Evolutionary conservation across 1,140 invertebrate genomes (phyloP), one percentile per base, ranked within the genome.

Genomic region (Druon quercuslanigerum): DNA sequence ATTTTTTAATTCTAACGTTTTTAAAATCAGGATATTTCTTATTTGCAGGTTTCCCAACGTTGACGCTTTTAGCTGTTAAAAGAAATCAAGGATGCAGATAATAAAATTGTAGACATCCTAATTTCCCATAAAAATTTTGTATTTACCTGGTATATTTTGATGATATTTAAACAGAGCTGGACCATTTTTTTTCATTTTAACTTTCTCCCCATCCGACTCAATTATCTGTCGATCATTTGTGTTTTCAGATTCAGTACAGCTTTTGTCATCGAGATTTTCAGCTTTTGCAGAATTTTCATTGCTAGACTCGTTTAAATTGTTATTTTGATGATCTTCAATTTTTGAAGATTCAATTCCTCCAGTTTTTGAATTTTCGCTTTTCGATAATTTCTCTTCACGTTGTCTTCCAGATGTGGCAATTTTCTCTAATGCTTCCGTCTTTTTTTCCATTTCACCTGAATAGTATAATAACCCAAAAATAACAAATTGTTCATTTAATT

Each of bases 81-180:
- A 46, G 9, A 7, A 46, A 9, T 46, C 0, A 46, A 46, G 8
- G 40, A 9, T 46, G 40, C 9, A 46, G 9, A 46, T 11, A 11
- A 46, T 46, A 11, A 8, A 46, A 46, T 46, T 46, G 7, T 46
- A 46, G 11, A 46, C 8, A 46, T 11, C 40, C 9, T 83, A 60
- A 46, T n/a, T 54, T 71, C 33, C 70, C 50, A 11, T 8, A 0
- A 46, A 46, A 8, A 46, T 46, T 78, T 50, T 51, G 33, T 54
- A 71, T 75, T 74, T 81, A 90, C 90, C 90, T 77, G 90, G 88
- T 46, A 90, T 76, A 71, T 88, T 85, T 1, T 83, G 86, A 80
- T 84, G 77, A 20, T 77, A 85, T 54, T 57, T 87, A 19, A 82
- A 72, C 9, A 81, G 75, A 8, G 46, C 77, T 0, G 51, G 8